phyloP scores from a whole-genome alignment of 2,113 vertebrate species.

The Triplophysa dalaica region DNA sequence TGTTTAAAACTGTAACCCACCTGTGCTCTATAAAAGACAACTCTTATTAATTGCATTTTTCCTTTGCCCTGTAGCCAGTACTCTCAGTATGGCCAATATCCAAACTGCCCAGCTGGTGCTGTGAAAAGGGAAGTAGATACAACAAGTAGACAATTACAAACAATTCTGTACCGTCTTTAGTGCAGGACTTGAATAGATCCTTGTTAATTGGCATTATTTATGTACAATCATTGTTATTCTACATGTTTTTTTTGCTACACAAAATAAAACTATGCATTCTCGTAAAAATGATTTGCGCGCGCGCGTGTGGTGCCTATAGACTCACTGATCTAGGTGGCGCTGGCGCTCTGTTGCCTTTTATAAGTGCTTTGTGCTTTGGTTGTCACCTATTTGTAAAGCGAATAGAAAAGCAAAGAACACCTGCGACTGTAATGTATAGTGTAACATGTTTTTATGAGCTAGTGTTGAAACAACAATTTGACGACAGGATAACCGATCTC shows the following conservation, averaged over 20 bases:
- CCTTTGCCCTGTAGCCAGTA: slow-evolving; percentile 55
- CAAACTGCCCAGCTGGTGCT: slow-evolving; percentile 35
- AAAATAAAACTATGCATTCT: too few relatives aligned
- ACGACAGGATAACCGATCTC: too few relatives aligned
- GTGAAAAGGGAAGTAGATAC: not conserved
- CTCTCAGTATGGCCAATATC: slow-evolving; percentile 32
- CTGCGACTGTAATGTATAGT: too few relatives aligned
- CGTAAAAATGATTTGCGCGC: too few relatives aligned
- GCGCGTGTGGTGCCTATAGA: too few relatives aligned
- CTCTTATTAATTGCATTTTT: slow-evolving; percentile 58
- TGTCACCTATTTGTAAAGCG: too few relatives aligned
- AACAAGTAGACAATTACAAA: not conserved
- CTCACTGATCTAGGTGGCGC: not conserved
- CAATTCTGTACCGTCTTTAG: not conserved
- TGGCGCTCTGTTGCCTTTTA: not conserved
- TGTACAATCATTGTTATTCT: too few relatives aligned
- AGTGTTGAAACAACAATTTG: too few relatives aligned
- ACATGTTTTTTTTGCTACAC: too few relatives aligned
- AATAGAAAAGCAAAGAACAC: too few relatives aligned
- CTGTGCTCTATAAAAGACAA: slow-evolving; percentile 69
- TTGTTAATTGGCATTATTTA: not conserved
- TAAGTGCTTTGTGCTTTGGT: too few relatives aligned
- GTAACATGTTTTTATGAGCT: too few relatives aligned
- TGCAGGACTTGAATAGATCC: not conserved
- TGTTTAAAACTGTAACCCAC: slow-evolving; percentile 64